Conservation (phyloP, 2,888 invertebrate species). For the Alviniconcha strummeri region DNA sequence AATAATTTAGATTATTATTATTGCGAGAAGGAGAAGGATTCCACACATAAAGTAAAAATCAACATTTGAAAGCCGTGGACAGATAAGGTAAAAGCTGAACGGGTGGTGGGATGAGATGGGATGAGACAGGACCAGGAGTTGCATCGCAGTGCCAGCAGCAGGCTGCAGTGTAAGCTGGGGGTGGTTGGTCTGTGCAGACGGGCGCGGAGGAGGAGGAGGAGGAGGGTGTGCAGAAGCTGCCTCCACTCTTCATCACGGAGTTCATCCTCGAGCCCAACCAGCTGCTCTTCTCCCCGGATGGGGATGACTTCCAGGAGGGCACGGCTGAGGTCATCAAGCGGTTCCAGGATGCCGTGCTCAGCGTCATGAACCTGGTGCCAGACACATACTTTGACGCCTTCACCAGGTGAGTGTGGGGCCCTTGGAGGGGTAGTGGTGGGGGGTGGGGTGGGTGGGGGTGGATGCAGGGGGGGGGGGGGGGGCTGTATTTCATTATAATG, state of each 20-base stretch:
- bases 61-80: too few species aligned
- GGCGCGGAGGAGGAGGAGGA: constrained; percentile 52
- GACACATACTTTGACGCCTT: constrained; percentile 84
- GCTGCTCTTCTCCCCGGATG: constrained; percentile 77
- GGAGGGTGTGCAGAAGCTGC: constrained; percentile 62
- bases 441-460: too few species aligned
- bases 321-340: constrained; percentile 78
- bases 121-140: too few species aligned
- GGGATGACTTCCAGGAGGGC: constrained; percentile 78
- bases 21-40: too few species aligned
- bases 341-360: constrained; percentile 79
- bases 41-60: too few species aligned
- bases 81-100: too few species aligned
- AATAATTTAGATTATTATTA: too few species aligned
- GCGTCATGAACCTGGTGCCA: constrained; percentile 83
- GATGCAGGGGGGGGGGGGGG: too few species aligned
- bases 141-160: too few species aligned
- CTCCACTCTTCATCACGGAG: constrained; percentile 72
- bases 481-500: too few species aligned
- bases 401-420: constrained; percentile 77
- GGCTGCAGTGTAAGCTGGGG: background rate
- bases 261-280: constrained; percentile 70
- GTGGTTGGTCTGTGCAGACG: background rate
- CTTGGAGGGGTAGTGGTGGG: too few species aligned
- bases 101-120: too few species aligned